These are phyloP conservation scores for Hylyphantes graminicola DNA, from an alignment of 1,140 invertebrate genomes.

Conservation along the genomic window DNA sequence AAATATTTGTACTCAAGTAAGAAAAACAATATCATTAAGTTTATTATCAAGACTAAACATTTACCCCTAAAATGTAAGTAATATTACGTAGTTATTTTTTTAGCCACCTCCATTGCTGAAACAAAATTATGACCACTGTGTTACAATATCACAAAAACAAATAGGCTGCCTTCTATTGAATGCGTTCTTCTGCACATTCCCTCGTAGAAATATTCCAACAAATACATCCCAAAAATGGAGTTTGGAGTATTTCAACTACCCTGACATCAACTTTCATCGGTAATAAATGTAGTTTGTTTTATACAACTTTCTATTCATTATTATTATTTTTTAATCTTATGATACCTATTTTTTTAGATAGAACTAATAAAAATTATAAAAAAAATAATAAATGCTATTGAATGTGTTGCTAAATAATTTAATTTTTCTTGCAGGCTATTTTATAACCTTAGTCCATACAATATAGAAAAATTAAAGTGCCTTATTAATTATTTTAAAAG, in stretches of 20 bases:
- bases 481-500: conserved; percentile 88
- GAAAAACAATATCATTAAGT: too few relatives aligned
- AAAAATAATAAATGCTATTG: not conserved
- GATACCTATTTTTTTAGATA: too few relatives aligned
- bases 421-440: conserved; percentile 57
- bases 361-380: too few relatives aligned
- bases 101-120: conserved; percentile 82
- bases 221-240: conserved; percentile 68
- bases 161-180: conserved; percentile 89
- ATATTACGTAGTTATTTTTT: conserved; percentile 3
- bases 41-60: too few relatives aligned
- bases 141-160: conserved; percentile 87
- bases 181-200: conserved; percentile 97
- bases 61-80: too few relatives aligned
- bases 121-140: conserved; percentile 71
- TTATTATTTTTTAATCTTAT: too few relatives aligned
- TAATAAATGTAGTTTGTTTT: conserved; percentile 67
- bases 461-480: conserved; percentile 86
- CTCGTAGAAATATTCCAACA: conserved; percentile 77
- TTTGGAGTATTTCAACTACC: conserved; percentile 80
- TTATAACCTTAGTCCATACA: conserved; percentile 57
- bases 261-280: conserved; percentile 86
- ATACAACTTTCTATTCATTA: too few relatives aligned
- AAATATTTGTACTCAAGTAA: conserved; percentile 75
- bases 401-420: too few relatives aligned